A percentile compares a stretch with the other conserved stretches of the same genome.
Conservation (phyloP, 2,797 vertebrate genomes). For the Clarias pachynema region DNA sequence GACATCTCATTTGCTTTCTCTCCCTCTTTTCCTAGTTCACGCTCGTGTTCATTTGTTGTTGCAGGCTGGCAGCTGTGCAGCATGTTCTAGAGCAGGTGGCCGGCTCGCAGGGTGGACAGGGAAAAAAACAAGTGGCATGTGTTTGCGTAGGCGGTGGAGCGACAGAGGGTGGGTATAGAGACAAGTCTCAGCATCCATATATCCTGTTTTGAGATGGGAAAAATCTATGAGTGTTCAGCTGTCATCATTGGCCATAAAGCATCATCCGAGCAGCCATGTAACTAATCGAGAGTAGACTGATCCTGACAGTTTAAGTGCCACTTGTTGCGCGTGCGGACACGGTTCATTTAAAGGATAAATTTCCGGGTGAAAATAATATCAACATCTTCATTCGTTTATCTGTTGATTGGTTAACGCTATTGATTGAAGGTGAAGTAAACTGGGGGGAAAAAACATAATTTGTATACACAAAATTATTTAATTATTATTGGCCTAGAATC, state of each 20-base stretch:
- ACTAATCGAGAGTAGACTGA: not conserved
- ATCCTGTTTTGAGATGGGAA: constrained; percentile 64
- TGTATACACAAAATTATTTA: not conserved
- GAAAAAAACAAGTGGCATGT: constrained; percentile 70
- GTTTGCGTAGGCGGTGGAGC: constrained; percentile 68
- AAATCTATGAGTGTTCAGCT: constrained; percentile 50
- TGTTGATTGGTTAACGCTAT: not conserved
- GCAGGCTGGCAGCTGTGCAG: constrained; percentile 81
- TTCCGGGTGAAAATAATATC: not conserved
- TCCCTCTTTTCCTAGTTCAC: constrained; percentile 28
- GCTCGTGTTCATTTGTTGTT: constrained; percentile 79
- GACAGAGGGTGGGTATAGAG: constrained; percentile 52
- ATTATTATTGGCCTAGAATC: not conserved
- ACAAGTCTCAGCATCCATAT: constrained; percentile 64
- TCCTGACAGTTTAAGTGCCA: not conserved
- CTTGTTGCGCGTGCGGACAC: not conserved
- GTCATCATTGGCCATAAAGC: constrained; percentile 10
- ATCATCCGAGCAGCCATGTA: constrained; percentile 4
- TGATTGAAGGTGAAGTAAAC: not conserved
- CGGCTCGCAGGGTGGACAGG: constrained; percentile 73
- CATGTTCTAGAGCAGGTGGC: constrained; percentile 83
- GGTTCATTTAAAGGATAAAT: not conserved
- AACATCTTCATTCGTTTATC: not conserved
- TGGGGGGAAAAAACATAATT: not conserved
- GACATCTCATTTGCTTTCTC: constrained; percentile 17